phyloP scores from a whole-genome alignment of 2,797 vertebrate species.

The Sebastes ruberrimus region DNA sequence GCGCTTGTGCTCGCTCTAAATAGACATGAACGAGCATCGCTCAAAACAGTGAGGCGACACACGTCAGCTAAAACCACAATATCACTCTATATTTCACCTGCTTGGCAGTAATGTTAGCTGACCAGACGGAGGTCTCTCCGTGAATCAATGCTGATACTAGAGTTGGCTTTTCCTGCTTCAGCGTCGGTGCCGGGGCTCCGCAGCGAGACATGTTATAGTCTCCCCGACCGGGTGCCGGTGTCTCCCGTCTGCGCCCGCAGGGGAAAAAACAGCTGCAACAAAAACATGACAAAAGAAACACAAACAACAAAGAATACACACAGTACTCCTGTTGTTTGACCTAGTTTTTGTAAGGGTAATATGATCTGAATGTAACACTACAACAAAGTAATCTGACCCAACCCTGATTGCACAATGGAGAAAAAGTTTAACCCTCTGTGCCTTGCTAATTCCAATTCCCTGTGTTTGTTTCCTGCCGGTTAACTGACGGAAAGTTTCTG shows the following conservation, averaged over 20 bases:
- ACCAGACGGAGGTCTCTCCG: accelerated
- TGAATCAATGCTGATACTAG: too few species aligned
- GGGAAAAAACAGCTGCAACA: neutral
- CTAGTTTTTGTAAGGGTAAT: neutral
- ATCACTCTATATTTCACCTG: too few species aligned
- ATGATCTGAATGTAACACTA: neutral
- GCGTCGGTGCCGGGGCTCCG: too few species aligned
- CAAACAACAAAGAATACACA: neutral
- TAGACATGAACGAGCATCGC: too few species aligned
- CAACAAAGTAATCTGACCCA: neutral
- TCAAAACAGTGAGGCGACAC: too few species aligned
- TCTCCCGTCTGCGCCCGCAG: too few species aligned
- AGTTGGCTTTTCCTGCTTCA: too few species aligned
- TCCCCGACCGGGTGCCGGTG: too few species aligned
- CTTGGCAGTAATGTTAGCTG: too few species aligned
- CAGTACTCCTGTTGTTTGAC: neutral
- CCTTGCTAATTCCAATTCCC: neutral
- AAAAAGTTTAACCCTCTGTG: neutral
- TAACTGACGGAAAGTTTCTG: neutral
- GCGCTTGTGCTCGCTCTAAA: too few species aligned
- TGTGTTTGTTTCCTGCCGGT: neutral
- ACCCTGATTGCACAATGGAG: neutral
- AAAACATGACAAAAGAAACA: neutral
- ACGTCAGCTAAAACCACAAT: too few species aligned
- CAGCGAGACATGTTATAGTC: too few species aligned